A percentile compares a stretch with the other conserved stretches of the same genome.
phyloP scores from a whole-genome alignment of 2,113 vertebrate species.

The Haliaeetus leucogaster region DNA sequence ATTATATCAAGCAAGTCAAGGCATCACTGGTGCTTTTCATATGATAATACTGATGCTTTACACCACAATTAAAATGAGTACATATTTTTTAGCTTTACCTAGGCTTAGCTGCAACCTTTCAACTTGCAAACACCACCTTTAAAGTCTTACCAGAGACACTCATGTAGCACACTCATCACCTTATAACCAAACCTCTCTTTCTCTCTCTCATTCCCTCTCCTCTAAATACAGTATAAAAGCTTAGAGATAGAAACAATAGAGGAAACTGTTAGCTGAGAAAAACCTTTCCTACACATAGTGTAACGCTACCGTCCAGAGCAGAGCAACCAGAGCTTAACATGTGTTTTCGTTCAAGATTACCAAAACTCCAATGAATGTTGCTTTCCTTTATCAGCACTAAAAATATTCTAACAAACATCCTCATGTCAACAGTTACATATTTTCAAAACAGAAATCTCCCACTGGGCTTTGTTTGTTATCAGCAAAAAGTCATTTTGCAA shows the following conservation, averaged over 20 bases:
- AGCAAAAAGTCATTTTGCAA: not conserved
- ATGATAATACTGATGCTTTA: conserved; percentile 54
- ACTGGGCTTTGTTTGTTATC: conserved; percentile 1
- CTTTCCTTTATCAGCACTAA: conserved; percentile 23
- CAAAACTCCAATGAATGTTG: not conserved
- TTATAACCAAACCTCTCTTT: not conserved
- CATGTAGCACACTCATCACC: not conserved
- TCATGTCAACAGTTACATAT: conserved; percentile 30
- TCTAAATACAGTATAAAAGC: not conserved
- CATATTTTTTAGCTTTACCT: conserved; percentile 26
- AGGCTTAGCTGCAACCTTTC: conserved; percentile 42
- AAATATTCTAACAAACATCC: conserved; percentile 36
- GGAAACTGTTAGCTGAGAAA: not conserved
- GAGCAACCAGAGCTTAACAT: not conserved
- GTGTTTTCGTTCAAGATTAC: not conserved
- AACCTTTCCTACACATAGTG: not conserved
- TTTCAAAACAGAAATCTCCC: conserved; percentile 29
- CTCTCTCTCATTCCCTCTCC: not conserved
- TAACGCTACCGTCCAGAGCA: not conserved
- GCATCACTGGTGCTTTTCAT: conserved; percentile 57
- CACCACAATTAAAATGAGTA: conserved; percentile 47
- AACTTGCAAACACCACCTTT: conserved; percentile 1
- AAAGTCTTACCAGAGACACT: not conserved
- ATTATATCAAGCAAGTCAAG: conserved; percentile 53
- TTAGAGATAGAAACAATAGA: not conserved